Evolutionary conservation across 1,140 invertebrate genomes (phyloP).

Genomic region (Apis dorsata): DNA sequence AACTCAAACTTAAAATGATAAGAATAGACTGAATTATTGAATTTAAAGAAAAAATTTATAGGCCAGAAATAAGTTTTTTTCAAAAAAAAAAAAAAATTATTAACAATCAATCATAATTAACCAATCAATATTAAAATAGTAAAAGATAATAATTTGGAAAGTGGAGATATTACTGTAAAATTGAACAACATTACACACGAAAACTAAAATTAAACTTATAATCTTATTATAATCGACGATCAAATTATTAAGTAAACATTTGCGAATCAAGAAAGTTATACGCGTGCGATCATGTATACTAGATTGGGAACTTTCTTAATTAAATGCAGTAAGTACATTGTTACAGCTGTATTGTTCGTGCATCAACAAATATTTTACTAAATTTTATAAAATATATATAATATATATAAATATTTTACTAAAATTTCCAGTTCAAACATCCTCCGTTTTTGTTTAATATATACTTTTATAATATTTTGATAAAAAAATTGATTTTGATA

Average conservation of each 20-base stretch:
- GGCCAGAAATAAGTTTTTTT: neutral
- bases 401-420: too few relatives aligned
- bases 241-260: slow-evolving; percentile 20
- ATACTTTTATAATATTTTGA: neutral
- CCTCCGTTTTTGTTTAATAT: neutral
- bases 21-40: neutral
- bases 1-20: neutral
- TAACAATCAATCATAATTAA: neutral
- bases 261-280: slow-evolving; percentile 24
- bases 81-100: too few relatives aligned
- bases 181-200: neutral
- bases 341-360: slow-evolving; percentile 2
- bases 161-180: neutral
- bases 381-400: too few relatives aligned
- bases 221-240: too few relatives aligned
- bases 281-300: slow-evolving; percentile 15
- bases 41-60: neutral
- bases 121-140: too few relatives aligned
- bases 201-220: too few relatives aligned
- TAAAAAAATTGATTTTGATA: too few relatives aligned
- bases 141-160: neutral
- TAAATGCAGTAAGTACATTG: slow-evolving; percentile 34
- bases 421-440: neutral
- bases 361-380: neutral
- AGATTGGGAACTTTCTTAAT: slow-evolving; percentile 39